Base-by-base conservation (phyloP, 2,888 invertebrate species). In the Dysmachus trigonus region DNA sequence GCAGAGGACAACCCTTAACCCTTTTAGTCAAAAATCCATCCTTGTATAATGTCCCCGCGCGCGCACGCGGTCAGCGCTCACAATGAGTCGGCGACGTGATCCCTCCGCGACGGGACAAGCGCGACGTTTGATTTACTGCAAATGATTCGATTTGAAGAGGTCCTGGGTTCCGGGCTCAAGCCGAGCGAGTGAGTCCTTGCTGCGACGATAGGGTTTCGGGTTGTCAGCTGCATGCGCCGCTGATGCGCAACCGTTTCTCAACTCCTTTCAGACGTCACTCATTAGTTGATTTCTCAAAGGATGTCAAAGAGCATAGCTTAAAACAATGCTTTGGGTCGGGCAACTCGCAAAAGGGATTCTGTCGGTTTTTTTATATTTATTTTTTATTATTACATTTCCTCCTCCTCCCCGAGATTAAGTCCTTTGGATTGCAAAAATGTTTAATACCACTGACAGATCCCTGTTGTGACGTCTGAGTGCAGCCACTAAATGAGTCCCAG, bases 251-350 rank as follows among this genome's bases (percentile, higher is more conserved):
- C 76, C 62, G 85, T 62, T 35, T n/a, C 71, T 27, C 41, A 15
- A 51, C 62, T 79, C 85, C 85, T 71, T 85, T 85, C 35, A 85
- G 22, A 77, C 77, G 85, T 85, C 85, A 85, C 85, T 85, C 85
- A 85, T 85, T 85, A 85, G 85, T 85, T 85, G 85, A 85, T 85
- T 85, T 74, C 74, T 74, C 85, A 85, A 85, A 85, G 41, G 74
- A 85, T 83, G 83, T 83, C 83, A 83, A 83, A 83, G 83, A 38
- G 83, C 41, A 83, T 33, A 35, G 38, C 53, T 83, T 82, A 83
- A 83, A 41, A 83, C 83, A 83, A 82, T 53, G 62, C 51, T 10
- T n/a, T 13, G 30, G 35, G 62, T 18, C 27, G 22, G 35, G 35
- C n/a, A 15, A 27, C 4, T n/a, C 13, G 53, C 81, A 35, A 77